Conservation (phyloP, 2,888 invertebrate genomes). For the Thecophora atra region DNA sequence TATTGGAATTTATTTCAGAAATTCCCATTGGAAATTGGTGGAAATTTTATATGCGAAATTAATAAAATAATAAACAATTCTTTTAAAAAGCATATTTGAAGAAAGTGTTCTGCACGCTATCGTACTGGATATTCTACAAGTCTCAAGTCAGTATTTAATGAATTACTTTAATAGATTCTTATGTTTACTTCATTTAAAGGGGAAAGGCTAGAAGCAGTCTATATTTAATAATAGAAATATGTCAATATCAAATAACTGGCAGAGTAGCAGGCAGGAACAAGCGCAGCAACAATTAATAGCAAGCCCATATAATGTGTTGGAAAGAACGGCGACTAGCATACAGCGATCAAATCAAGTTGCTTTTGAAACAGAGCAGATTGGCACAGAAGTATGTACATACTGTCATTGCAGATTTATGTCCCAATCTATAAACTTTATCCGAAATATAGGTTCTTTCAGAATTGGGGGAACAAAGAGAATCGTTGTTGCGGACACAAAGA, state of each 20-base stretch:
- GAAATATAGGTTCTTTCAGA: slow-evolving; percentile 74
- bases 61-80: too few relatives aligned
- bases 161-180: neutral
- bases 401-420: neutral
- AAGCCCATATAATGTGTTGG: slow-evolving; percentile 55
- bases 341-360: slow-evolving; percentile 78
- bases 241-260: slow-evolving; percentile 39
- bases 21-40: too few relatives aligned
- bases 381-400: slow-evolving; percentile 70
- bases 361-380: slow-evolving; percentile 82
- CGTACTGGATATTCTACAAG: too few relatives aligned
- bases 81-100: too few relatives aligned
- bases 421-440: neutral
- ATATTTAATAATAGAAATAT: slow-evolving; percentile 16
- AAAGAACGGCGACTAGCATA: slow-evolving; percentile 72
- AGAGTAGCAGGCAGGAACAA: slow-evolving; percentile 45
- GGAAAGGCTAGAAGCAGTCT: too few relatives aligned
- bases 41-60: too few relatives aligned
- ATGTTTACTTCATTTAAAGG: neutral
- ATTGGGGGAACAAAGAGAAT: slow-evolving; percentile 79
- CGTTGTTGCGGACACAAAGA: slow-evolving; percentile 73
- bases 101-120: too few relatives aligned
- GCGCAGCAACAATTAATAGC: slow-evolving; percentile 67
- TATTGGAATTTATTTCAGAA: too few relatives aligned
- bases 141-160: neutral